Base-by-base conservation (phyloP, 2,797 vertebrate species). In the Lates japonicus region DNA sequence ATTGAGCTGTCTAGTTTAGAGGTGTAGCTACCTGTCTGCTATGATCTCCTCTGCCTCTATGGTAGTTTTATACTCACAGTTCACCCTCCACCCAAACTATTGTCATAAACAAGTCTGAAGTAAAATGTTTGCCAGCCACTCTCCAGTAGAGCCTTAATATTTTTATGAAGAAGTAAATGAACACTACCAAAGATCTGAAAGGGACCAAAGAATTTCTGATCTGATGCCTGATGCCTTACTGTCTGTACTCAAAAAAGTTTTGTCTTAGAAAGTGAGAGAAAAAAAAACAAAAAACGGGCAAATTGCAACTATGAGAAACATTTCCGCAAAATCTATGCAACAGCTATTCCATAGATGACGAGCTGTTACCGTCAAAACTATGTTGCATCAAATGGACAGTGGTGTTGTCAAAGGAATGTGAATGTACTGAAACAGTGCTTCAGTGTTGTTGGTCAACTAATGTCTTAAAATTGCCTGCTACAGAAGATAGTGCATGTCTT, bases 181-280 rank as follows among this genome's bases (percentile, higher is more conserved):
- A 91, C 90, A 86, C 90, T 86, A 94, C 93, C 87, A 94, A 95
- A 95, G 84, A 93, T 91, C 86, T 91, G 85, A 93, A 94, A 95
- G 89, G 91, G 94, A 96, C 94, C 95, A 95, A 95, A 94, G 88
- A 87, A 90, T 90, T 86, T 79, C 86, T 84, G 37, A 58, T 83
- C 84, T 89, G 75, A 87, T 91, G 87, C 87, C 73, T 88, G 67
- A 91, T 90, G 87, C 92, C 84, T 92, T 87, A 93, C 82, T 88
- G 84, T 88, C 72, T 90, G 64, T 91, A 90, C 88, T 92, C 2
- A 29, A 29, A 89, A 93, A 90, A 57, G 63, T 82, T 76, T 69
- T 81, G 61, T 81, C 75, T 81, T 72, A 77, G 17, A 81, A 88
- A 88, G 71, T 74, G 70, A 85, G 51, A 77, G 78, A 41, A 48